These are phyloP conservation scores for Sitta europaea DNA, from an alignment of 2,113 vertebrate genomes.

Conservation along the genomic window DNA sequence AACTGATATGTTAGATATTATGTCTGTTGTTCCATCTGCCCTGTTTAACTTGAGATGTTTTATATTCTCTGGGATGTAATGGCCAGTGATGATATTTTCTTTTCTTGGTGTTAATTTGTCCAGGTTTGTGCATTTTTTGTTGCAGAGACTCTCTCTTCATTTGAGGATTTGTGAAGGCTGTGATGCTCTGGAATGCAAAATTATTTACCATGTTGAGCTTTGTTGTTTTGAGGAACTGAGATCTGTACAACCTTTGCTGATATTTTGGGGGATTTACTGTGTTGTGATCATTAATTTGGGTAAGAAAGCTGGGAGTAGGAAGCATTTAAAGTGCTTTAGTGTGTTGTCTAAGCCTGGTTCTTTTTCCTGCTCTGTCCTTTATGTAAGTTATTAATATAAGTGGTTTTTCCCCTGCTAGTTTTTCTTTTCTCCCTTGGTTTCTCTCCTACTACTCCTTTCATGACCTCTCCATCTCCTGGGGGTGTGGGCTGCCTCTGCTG, in stretches of 20 bases:
- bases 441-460: background rate
- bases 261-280: background rate
- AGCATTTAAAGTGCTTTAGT: background rate
- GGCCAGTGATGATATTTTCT: background rate
- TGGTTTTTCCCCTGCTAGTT: accelerated
- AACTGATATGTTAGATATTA: background rate
- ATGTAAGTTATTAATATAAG: background rate
- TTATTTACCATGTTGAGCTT: background rate
- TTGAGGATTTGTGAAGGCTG: background rate
- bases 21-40: background rate
- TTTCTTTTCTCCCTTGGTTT: background rate
- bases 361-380: background rate
- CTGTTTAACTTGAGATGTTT: background rate
- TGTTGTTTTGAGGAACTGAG: background rate
- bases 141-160: background rate
- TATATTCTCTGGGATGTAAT: background rate
- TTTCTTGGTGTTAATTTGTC: background rate
- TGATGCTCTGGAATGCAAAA: background rate
- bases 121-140: background rate
- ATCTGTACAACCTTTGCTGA: background rate
- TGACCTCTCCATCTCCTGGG: background rate
- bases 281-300: background rate
- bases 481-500: accelerated
- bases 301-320: background rate
- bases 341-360: background rate